phyloP scores from a whole-genome alignment of 2,797 vertebrate species.

The Smutsia temminckii region DNA sequence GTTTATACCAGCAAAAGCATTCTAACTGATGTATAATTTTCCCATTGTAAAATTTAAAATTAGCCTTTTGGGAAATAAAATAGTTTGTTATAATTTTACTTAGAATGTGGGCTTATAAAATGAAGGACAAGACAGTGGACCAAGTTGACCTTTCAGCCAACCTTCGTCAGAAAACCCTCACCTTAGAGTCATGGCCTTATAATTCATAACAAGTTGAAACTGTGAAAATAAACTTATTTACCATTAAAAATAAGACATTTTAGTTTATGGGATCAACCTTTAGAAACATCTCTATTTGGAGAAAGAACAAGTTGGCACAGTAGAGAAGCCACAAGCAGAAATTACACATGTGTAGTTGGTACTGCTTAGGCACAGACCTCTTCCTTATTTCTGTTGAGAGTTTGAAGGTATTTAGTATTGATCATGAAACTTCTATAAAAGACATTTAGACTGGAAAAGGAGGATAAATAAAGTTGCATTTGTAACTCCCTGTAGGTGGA shows the following conservation, averaged over 20 bases:
- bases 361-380: not conserved
- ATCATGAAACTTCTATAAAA: not conserved
- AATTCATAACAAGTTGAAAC: not conserved
- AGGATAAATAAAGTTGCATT: not conserved
- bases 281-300: not conserved
- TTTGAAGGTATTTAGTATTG: not conserved
- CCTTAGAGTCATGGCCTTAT: not conserved
- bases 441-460: not conserved
- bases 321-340: not conserved
- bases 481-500: not conserved
- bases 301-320: not conserved
- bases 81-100: not conserved
- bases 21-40: not conserved
- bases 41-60: slow-evolving; percentile 26
- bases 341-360: not conserved
- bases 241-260: not conserved
- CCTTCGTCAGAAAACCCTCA: not conserved
- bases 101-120: not conserved
- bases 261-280: not conserved
- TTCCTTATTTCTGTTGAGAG: not conserved
- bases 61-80: slow-evolving; percentile 26
- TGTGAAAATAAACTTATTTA: slow-evolving; percentile 42
- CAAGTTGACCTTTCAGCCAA: slow-evolving; percentile 5
- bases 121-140: not conserved
- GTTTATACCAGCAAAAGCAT: not conserved